Conservation (phyloP, 1,140 invertebrate genomes). For the Apis florea region DNA sequence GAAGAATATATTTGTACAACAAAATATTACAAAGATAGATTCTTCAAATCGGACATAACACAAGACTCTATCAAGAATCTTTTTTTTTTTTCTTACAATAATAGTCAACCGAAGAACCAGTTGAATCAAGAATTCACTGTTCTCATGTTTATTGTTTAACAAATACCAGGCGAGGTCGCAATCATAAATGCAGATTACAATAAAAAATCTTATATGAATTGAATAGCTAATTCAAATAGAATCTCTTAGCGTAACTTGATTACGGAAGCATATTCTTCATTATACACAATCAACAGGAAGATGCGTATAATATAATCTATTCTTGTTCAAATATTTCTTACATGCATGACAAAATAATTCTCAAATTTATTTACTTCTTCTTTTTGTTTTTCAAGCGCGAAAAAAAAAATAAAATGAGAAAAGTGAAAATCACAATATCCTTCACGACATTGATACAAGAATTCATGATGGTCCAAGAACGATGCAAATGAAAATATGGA, state of each 20-base stretch:
- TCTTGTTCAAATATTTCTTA: background rate
- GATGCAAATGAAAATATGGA: conserved; percentile 14
- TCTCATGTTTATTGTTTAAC: conserved; percentile 1
- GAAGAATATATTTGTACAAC: background rate
- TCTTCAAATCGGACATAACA: background rate
- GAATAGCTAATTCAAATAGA: conserved; percentile 8
- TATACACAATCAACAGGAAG: background rate
- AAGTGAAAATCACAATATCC: no score
- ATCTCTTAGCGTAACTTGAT: conserved; percentile 8
- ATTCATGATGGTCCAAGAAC: conserved; percentile 7
- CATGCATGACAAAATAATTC: background rate
- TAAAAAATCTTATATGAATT: conserved; percentile 3
- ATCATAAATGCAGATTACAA: conserved; percentile 25
- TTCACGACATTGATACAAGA: background rate
- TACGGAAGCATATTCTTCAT: conserved; percentile 19
- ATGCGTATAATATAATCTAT: background rate
- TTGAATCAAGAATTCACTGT: background rate
- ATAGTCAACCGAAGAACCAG: conserved; percentile 8
- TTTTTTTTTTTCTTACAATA: conserved; percentile 8
- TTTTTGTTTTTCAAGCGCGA: no score
- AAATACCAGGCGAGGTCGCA: conserved; percentile 1
- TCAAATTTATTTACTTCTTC: background rate
- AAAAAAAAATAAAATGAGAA: no score
- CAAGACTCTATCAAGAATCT: background rate
- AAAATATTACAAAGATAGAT: background rate